These are phyloP conservation scores for Pelecanoides urinatrix DNA, from an alignment of 2,113 vertebrate species.

Conservation along the genomic window DNA sequence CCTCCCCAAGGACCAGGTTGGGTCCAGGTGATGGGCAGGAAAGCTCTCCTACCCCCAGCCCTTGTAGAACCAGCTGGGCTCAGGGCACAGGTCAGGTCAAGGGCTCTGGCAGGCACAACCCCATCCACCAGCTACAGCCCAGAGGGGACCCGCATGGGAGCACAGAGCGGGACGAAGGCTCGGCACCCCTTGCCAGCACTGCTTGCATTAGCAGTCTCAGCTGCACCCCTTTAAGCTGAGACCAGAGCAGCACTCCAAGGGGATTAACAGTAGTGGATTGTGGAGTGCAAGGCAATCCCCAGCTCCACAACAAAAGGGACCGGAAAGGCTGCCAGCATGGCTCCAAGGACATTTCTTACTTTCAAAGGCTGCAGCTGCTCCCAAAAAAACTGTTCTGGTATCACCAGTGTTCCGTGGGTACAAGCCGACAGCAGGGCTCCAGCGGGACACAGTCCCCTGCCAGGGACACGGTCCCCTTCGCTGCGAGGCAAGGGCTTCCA, in stretches of 20 bases:
- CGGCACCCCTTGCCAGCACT: background rate
- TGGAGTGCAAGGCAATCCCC: constrained; percentile 31
- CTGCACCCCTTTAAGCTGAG: background rate
- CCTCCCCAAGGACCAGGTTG: background rate
- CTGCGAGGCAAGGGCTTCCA: background rate
- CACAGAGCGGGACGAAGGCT: background rate
- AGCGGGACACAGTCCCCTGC: background rate
- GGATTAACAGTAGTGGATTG: constrained; percentile 49
- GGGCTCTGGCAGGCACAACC: background rate
- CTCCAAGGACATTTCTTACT: constrained; percentile 6
- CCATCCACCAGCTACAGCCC: background rate
- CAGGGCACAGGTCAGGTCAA: background rate
- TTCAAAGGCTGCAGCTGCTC: constrained; percentile 23
- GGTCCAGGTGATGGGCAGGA: background rate
- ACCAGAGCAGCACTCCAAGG: constrained; percentile 8
- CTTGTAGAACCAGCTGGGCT: background rate
- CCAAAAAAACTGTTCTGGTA: background rate
- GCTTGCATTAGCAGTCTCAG: constrained; percentile 40
- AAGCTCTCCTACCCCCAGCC: background rate
- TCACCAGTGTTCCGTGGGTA: background rate
- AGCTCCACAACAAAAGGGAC: constrained; percentile 22
- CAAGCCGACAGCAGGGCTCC: background rate
- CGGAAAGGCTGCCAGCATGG: background rate
- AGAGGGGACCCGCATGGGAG: background rate
- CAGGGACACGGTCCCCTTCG: too few species aligned